Evolutionary conservation across 2,113 vertebrate species (phyloP).

Genomic region (Barbus barbus): DNA sequence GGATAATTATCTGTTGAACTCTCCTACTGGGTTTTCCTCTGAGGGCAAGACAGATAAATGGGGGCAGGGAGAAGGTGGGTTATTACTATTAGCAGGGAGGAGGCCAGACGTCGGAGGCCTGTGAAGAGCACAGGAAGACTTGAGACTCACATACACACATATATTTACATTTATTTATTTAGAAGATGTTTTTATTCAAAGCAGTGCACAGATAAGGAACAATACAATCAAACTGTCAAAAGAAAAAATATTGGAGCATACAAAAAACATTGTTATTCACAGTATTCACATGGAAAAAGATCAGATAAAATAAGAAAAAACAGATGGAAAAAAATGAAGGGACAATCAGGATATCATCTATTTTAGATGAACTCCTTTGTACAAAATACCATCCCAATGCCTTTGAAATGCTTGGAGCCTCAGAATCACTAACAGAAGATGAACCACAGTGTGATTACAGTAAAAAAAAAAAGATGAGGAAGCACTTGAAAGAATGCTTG

Average conservation of each 20-base stretch:
- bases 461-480: neutral
- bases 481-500: slow-evolving; percentile 12
- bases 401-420: neutral
- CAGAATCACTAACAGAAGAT: slow-evolving; percentile 13
- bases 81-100: neutral
- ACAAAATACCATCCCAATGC: neutral
- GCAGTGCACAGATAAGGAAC: neutral
- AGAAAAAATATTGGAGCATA: too few relatives aligned
- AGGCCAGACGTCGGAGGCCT: neutral
- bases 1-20: neutral
- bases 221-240: neutral
- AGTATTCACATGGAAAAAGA: neutral
- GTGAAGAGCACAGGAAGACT: neutral
- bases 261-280: neutral
- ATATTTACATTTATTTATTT: neutral
- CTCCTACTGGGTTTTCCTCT: neutral
- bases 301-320: neutral
- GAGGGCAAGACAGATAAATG: neutral
- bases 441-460: slow-evolving; percentile 8
- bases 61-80: neutral
- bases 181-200: neutral
- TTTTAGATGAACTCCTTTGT: slow-evolving; percentile 2
- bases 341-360: neutral
- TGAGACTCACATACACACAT: neutral
- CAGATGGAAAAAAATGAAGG: neutral